Evolutionary conservation across 2,888 invertebrate species (phyloP), one percentile per base, ranked within the genome.

Genomic region (Macrophya annulata): DNA sequence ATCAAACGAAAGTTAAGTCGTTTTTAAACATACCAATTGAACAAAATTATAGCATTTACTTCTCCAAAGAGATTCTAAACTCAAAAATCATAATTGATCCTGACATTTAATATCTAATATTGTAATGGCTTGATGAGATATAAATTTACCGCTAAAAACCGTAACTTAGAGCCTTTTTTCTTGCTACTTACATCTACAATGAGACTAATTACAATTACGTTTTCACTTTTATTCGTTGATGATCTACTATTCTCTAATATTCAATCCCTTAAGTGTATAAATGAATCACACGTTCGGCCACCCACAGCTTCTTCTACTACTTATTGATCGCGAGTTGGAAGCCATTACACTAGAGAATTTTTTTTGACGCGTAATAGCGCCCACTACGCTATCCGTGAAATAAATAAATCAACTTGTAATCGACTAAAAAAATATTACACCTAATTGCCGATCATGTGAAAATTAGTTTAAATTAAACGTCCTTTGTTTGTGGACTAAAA

Each of bases 261-360:
- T 79, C 79, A 48, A 55, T 37, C 31, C 43, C 45, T 59, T 10
- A 17, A 21, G 37, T 62, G 62, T 40, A 81, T 62, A 81, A 81
- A 43, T 31, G 62, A 81, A 81, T 62, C 43, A 17, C 21, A 43
- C 81, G 59, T 62, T 62, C 43, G 43, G 43, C 62, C 59, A 59
- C 81, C 43, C 59, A 59, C 81, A 9, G 43, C 59, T 62, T 81
- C 81, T 81, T 40, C 62, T 81, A 81, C 81, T 40, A 62, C 62
- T 43, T 81, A 81, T 81, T 81, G 81, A 81, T 81, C 81, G 81
- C 81, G 40, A 17, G n/a, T 81, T 43, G 81, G 81, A 25, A 62
- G 81, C 81, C 81, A 81, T 81, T 81, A 21, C 21, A 25, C 9
- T 59, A 62, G 17, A 31, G 62, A 55, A 81, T 81, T 62, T 81